A percentile compares a stretch with the other conserved stretches of the same genome.
These are phyloP conservation scores for Epizoanthus fatuus DNA, from an alignment of 92 coral and sea anemone genomes.

Conservation along the genomic window DNA sequence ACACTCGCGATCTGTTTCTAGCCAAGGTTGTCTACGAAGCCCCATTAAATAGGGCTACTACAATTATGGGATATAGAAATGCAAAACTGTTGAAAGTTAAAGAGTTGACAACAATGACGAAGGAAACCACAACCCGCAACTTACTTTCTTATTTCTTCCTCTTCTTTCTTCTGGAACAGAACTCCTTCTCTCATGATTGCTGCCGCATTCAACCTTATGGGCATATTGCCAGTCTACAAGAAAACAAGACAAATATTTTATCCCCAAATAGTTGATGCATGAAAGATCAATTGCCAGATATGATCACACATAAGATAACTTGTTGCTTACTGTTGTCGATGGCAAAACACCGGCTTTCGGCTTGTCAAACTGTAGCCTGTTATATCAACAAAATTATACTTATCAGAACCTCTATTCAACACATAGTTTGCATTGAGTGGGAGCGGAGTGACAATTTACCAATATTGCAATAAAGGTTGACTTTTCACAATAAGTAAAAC, in stretches of 20 bases:
- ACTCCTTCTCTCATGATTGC: constrained; percentile 98
- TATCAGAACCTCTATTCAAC: no score
- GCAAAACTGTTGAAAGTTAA: neutral
- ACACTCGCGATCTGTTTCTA: no score
- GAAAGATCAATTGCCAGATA: no score
- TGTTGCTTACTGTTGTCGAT: constrained; percentile 75
- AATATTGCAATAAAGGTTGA: no score
- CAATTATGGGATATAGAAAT: neutral
- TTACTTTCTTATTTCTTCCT: constrained; percentile 89
- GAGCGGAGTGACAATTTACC: no score
- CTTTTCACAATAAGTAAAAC: no score
- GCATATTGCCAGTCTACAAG: constrained; percentile 84
- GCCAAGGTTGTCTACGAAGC: no score
- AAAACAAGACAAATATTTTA: neutral
- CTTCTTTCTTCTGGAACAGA: constrained; percentile 94
- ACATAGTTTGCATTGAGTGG: no score
- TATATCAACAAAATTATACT: no score
- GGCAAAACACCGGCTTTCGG: constrained; percentile 83
- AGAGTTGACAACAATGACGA: neutral
- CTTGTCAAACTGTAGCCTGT: constrained; percentile 89
- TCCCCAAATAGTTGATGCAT: no score
- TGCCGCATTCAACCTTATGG: constrained; percentile 95
- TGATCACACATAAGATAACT: neutral
- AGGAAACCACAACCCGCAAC: neutral
- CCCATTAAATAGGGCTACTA: neutral